Evolutionary conservation across 2,888 invertebrate genomes (phyloP), one percentile per base, ranked within the genome.

Genomic region (Polydrusus cervinus): DNA sequence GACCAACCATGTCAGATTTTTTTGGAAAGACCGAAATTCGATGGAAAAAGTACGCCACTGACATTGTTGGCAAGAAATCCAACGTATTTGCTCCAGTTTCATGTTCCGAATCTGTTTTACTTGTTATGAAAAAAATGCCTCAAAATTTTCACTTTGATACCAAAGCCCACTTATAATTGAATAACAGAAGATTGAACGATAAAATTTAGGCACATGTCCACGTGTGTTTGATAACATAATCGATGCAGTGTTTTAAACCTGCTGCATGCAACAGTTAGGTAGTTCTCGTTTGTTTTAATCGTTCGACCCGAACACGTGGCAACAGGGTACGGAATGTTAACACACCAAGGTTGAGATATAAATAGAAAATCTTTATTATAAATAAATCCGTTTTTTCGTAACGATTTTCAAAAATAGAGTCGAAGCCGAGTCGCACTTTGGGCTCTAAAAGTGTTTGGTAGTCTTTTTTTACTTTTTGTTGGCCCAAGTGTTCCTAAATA

Each of bases 301-400:
- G 62, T 18, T 30, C 71, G 53, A 72, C 66, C 30, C 70, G 69
- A 55, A 65, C 71, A 71, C 81, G 83, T 83, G 85, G 85, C 86
- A 86, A 86, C 85, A 79, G 76, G 74, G 85, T 78, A 77, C 81
- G 84, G 85, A 85, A 86, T 85, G 85, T 84, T 83, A 84, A 84
- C 53, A 83, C 84, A 83, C 84, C 86, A 86, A 86, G 86, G 86
- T 86, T 86, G 85, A 79, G 85, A 83, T 84, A 85, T 84, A 86
- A 86, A 86, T 86, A 86, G 86, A 86, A 85, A 85, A 85, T 85
- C 85, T 86, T 85, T 85, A 86, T 86, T 86, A 86, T 86, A 86
- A 86, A 86, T 86, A 86, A 86, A 86, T 84, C 84, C 82, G 84
- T 84, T 85, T 86, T 82, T 80, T 85, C 85, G 83, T 81, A 80